A percentile compares a stretch with the other conserved stretches of the same genome.
These are phyloP conservation scores for Caenorhabditis afra DNA, from an alignment of 2,888 invertebrate species.

Conservation along the genomic window DNA sequence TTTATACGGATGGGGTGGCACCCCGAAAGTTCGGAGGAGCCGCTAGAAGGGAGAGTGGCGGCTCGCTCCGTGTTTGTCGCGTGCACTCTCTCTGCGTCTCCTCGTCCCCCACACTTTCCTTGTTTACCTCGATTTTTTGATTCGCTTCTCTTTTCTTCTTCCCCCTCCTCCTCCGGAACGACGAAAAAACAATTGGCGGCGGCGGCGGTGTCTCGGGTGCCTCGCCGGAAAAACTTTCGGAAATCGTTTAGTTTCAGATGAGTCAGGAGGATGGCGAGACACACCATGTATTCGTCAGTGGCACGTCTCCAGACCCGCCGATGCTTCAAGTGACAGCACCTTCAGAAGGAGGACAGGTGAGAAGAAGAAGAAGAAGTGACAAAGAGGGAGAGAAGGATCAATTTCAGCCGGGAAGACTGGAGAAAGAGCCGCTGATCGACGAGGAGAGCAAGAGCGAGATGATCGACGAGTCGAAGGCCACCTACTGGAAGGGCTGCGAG, in stretches of 20 bases:
- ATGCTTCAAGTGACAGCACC: background rate
- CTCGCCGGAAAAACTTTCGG: background rate
- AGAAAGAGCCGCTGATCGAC: slow-evolving; percentile 57
- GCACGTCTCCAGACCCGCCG: background rate
- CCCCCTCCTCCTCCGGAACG: background rate
- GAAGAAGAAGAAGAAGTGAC: background rate
- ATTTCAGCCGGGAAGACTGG: slow-evolving; percentile 37
- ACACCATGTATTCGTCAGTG: slow-evolving; percentile 37
- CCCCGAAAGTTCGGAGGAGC: background rate
- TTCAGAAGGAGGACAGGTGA: slow-evolving; percentile 21
- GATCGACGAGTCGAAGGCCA: slow-evolving; percentile 34
- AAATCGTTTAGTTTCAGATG: slow-evolving; percentile 27
- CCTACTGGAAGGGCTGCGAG: slow-evolving; percentile 58
- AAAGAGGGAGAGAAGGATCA: background rate
- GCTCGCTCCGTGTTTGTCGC: slow-evolving; percentile 29
- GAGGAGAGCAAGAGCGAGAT: slow-evolving; percentile 20
- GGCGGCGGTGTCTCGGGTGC: background rate
- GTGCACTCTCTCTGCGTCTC: slow-evolving; percentile 37
- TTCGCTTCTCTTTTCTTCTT: slow-evolving; percentile 1
- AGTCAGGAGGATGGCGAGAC: slow-evolving; percentile 31
- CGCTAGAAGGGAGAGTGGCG: slow-evolving; percentile 10
- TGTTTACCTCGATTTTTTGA: slow-evolving; percentile 34
- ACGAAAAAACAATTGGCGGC: slow-evolving; percentile 14
- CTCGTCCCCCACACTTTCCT: slow-evolving; percentile 23
- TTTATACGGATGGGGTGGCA: too few relatives aligned